These are phyloP conservation scores for Achroia grisella DNA, from an alignment of 1,140 invertebrate genomes.

Conservation along the genomic window DNA sequence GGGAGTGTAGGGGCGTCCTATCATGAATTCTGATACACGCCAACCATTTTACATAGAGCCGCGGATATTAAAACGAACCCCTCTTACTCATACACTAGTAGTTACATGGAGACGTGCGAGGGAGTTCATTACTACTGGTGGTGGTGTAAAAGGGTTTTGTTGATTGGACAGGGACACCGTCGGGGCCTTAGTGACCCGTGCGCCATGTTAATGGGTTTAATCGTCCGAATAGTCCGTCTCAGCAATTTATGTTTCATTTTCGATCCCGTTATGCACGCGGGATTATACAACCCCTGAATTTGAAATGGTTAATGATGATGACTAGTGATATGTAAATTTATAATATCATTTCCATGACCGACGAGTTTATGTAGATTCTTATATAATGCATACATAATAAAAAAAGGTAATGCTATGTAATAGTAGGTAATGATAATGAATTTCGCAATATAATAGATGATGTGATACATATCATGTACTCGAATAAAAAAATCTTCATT, in stretches of 20 bases:
- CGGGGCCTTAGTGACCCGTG: constrained; percentile 47
- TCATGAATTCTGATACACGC: constrained; percentile 64
- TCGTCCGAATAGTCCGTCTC: constrained; percentile 54
- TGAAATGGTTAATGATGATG: constrained; percentile 42
- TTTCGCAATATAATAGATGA: no score
- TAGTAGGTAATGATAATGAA: no score
- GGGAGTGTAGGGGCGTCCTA: constrained; percentile 55
- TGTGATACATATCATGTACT: no score
- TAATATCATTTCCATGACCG: constrained; percentile 15
- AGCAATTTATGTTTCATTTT: constrained; percentile 71
- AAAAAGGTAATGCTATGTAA: no score
- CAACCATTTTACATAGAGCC: constrained; percentile 41
- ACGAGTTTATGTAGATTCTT: not conserved
- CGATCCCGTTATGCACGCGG: constrained; percentile 62
- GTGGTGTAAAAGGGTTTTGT: constrained; percentile 48
- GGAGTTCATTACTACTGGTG: not conserved
- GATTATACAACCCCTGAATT: constrained; percentile 50
- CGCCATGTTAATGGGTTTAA: constrained; percentile 66
- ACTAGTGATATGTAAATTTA: constrained; percentile 47
- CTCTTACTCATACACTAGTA: not conserved
- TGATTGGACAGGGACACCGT: constrained; percentile 53
- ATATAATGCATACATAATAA: no score
- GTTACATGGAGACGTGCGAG: not conserved
- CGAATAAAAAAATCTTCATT: not conserved
- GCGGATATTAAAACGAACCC: constrained; percentile 19